Conservation (phyloP, 37 sponge, comb jelly and placozoan species). For the Geodia barretti region DNA sequence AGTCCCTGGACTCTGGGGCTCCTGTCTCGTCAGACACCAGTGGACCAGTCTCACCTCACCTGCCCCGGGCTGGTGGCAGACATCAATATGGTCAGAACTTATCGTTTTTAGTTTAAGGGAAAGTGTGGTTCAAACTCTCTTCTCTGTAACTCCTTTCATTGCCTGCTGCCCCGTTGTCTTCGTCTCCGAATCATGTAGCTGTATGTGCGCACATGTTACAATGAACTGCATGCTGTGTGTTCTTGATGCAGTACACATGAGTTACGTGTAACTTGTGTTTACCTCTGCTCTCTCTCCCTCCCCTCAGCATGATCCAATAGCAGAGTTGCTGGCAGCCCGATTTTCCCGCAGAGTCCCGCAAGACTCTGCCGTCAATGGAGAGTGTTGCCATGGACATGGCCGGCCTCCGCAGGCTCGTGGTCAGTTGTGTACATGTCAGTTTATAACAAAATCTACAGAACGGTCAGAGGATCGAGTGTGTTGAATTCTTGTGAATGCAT, state of each 20-base stretch:
- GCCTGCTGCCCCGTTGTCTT: no score
- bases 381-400: slow-evolving; percentile 59
- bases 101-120: no score
- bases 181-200: no score
- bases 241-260: neutral
- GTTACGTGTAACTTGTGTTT: neutral
- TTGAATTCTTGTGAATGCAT: no score
- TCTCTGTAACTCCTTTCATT: no score
- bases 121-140: no score
- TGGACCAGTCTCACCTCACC: slow-evolving; percentile 32
- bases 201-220: no score
- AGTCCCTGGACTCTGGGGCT: slow-evolving; percentile 25
- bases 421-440: no score
- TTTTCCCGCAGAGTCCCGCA: slow-evolving; percentile 38
- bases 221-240: neutral
- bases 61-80: slow-evolving; percentile 56
- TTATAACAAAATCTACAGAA: no score
- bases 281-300: neutral
- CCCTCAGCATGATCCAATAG: slow-evolving; percentile 49
- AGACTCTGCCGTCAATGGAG: slow-evolving; percentile 49
- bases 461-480: no score
- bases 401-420: slow-evolving; percentile 62
- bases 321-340: slow-evolving; percentile 41
- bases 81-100: slow-evolving; percentile 9
- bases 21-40: slow-evolving; percentile 2